Evolutionary conservation across 64 coral and sea anemone species (phyloP).

Genomic region (Stylophora pistillata): DNA sequence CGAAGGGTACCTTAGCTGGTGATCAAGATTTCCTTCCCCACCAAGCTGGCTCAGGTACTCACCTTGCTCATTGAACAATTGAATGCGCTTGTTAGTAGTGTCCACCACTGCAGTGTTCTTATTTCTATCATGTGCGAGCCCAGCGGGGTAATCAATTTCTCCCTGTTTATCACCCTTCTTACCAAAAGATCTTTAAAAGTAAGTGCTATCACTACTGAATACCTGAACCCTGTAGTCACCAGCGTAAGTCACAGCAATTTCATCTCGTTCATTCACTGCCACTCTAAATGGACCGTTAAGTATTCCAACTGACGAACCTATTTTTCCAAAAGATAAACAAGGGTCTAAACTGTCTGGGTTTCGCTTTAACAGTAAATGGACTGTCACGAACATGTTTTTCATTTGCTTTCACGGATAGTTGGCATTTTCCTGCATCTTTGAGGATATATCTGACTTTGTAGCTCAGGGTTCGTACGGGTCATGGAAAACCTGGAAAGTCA

Average conservation of each 20-base stretch:
- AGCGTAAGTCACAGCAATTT: neutral
- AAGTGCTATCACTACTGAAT: neutral
- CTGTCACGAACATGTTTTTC: no score
- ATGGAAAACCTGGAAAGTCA: no score
- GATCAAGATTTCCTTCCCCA: neutral
- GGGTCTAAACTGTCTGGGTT: no score
- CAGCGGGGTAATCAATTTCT: neutral
- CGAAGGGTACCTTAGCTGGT: neutral
- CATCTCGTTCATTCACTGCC: no score
- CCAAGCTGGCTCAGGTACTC: neutral
- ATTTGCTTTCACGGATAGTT: no score
- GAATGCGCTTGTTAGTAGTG: neutral
- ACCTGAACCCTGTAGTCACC: neutral
- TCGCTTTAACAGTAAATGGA: no score
- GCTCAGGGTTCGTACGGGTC: no score
- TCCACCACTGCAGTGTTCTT: neutral
- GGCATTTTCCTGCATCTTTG: no score
- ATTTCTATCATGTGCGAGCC: neutral
- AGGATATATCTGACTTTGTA: no score
- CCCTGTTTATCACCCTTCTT: neutral
- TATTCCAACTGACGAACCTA: neutral
- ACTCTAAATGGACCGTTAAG: neutral
- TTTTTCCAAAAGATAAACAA: neutral
- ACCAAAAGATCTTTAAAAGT: conserved; percentile 11
- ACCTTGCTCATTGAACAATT: neutral